Evolutionary conservation across 2,113 vertebrate species (phyloP), one percentile per base, ranked within the genome.

Genomic region (Paracanthobrama guichenoti): DNA sequence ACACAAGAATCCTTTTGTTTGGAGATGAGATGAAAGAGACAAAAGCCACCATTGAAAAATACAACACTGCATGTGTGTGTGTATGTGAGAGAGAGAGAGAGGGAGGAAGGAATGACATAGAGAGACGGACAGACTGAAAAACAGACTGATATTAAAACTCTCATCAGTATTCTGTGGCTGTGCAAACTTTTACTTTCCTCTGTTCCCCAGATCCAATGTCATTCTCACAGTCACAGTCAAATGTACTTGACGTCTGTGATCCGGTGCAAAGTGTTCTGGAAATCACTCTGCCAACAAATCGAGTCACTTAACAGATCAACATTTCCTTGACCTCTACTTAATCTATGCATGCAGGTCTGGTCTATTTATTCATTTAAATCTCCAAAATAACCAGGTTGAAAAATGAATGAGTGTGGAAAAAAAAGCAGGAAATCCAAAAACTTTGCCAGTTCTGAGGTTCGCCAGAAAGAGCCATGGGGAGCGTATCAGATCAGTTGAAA

Each of bases 1-100:
- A 87, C 91, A 94, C 93, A 94, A 94, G 90, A 93, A 94, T 94
- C 91, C 92, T 94, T 82, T 95, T 94, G 94, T 94, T 93, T 89
- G 83, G 60, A 85, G 12, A 82, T 14, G 88, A 94, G 91, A 94
- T 93, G 91, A 93, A 94, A 94, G 93, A 89, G 93, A 94, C 94
- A 94, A 94, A 94, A 94, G 94, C 89, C 90, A 93, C 93, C 90
- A 94, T 95, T 94, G 92, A 94, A 93, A 91, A 92, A 92, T 91
- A 92, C 84, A 50, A 93, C 89, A 84, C 80, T 78, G 76, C 60
- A 24, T 84, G 73, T 80, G 67, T 75, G 79, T 64, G 53, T 55
- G 53, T 8, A 6, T 20, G 6, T 20, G 62, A 20, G 57, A 44
- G 60, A 50, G 73, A 16, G 89, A 72, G 55, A 1, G 39, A 74